Conservation (phyloP, 2,797 vertebrate genomes). For the Steatocranus sp. region DNA sequence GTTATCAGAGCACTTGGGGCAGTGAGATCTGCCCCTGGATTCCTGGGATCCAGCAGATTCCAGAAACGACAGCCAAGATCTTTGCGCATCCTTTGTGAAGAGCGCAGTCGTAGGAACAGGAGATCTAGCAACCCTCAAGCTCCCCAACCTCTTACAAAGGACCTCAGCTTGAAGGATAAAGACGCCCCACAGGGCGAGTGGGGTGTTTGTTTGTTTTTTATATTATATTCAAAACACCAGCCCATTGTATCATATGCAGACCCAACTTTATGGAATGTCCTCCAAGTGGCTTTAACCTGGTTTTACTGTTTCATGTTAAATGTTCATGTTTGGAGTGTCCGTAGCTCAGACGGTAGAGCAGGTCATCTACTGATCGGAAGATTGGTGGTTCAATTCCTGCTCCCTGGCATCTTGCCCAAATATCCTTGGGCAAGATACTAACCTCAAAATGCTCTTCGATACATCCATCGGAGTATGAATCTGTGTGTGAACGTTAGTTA, state of each 20-base stretch:
- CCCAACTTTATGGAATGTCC: background rate
- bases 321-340: background rate
- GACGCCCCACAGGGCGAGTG: fast-evolving
- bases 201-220: background rate
- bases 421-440: background rate
- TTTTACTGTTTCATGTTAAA: background rate
- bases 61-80: background rate
- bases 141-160: background rate
- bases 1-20: background rate
- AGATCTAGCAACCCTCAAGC: fast-evolving
- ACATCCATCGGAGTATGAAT: fast-evolving
- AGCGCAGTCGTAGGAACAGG: background rate
- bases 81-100: background rate
- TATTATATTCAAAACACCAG: background rate
- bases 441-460: fast-evolving
- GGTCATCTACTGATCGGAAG: fast-evolving
- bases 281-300: fast-evolving
- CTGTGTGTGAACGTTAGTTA: fast-evolving
- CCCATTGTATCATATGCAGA: background rate
- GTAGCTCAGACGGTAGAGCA: background rate
- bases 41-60: background rate
- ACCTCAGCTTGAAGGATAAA: background rate
- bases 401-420: fast-evolving
- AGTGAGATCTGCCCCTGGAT: background rate
- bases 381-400: fast-evolving